Conservation (phyloP, 2,797 vertebrate species). For the Tadarida brasiliensis region DNA sequence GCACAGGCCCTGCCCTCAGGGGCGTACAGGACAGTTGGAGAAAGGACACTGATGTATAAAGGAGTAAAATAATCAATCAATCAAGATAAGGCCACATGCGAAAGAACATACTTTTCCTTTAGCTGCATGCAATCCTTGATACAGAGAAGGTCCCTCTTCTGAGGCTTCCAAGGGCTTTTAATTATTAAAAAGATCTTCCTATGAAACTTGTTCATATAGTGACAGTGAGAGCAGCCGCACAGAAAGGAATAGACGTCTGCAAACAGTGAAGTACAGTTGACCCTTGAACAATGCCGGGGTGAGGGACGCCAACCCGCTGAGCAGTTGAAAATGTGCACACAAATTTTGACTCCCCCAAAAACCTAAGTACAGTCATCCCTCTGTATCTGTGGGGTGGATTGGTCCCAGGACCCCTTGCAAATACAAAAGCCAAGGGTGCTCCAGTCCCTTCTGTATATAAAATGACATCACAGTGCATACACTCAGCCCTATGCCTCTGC, state of each 20-base stretch:
- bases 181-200: constrained; percentile 40
- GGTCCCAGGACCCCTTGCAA: neutral
- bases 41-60: neutral
- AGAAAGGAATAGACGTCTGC: neutral
- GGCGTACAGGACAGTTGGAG: neutral
- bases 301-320: neutral
- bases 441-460: neutral
- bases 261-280: neutral
- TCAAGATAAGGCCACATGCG: neutral
- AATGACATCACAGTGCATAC: neutral
- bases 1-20: neutral
- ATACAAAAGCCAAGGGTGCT: neutral
- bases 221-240: neutral
- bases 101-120: neutral
- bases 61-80: neutral
- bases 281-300: too few relatives aligned
- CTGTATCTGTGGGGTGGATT: neutral
- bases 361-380: neutral
- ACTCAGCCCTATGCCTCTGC: neutral
- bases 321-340: neutral
- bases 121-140: neutral
- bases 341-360: neutral
- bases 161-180: neutral
- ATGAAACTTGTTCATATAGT: neutral
- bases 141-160: neutral